Conservation (phyloP, 2,888 invertebrate species). For the Leuctra nigra region DNA sequence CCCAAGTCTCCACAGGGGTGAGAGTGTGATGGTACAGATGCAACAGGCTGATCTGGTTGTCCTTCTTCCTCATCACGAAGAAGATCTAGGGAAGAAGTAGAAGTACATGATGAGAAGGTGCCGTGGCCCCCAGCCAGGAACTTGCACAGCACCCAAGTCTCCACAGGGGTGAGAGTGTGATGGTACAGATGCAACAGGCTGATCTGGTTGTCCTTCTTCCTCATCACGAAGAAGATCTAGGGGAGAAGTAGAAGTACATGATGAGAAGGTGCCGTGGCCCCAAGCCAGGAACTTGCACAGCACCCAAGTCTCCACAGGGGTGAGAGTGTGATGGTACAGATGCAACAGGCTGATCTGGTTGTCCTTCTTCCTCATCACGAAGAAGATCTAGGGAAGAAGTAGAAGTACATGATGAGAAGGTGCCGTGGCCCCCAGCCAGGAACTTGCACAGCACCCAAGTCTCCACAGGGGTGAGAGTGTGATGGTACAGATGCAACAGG, state of each 20-base stretch:
- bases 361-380: conserved; percentile 77
- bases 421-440: conserved; percentile 73
- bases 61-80: conserved; percentile 78
- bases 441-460: conserved; percentile 67
- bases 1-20: conserved; percentile 71
- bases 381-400: conserved; percentile 64
- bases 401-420: conserved; percentile 86
- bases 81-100: conserved; percentile 63
- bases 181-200: conserved; percentile 80
- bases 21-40: conserved; percentile 81
- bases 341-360: conserved; percentile 78
- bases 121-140: conserved; percentile 68
- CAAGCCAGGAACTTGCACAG: conserved; percentile 60
- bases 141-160: conserved; percentile 71
- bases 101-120: conserved; percentile 83
- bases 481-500: conserved; percentile 81
- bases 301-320: conserved; percentile 71
- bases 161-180: conserved; percentile 70
- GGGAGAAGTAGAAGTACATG: conserved; percentile 76
- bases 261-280: conserved; percentile 82
- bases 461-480: conserved; percentile 69
- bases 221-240: conserved; percentile 66
- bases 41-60: conserved; percentile 74
- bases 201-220: conserved; percentile 80
- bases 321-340: conserved; percentile 76